These are phyloP conservation scores for Pterostichus niger DNA, from an alignment of 2,888 invertebrate genomes.

Conservation along the genomic window DNA sequence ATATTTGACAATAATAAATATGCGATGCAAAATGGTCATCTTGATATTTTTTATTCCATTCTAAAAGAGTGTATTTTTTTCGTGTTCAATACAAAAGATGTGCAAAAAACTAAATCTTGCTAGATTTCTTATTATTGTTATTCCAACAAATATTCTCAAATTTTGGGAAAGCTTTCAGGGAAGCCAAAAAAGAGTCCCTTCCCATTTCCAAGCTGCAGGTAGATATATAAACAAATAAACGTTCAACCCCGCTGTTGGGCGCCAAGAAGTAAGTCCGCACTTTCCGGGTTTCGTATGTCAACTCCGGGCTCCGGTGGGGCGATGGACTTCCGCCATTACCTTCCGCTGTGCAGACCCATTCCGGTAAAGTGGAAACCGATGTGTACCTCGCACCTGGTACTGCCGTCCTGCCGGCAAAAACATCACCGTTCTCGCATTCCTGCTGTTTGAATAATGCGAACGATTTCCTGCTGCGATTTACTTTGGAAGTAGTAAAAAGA, in stretches of 20 bases:
- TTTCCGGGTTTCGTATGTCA: slow-evolving; percentile 20
- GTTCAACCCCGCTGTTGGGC: not conserved
- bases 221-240: not conserved
- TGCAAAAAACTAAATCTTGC: too few species aligned
- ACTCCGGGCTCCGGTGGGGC: slow-evolving; percentile 11
- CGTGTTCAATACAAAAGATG: too few species aligned
- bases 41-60: too few species aligned
- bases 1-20: too few species aligned
- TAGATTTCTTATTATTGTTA: too few species aligned
- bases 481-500: not conserved
- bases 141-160: too few species aligned
- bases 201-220: slow-evolving; percentile 2
- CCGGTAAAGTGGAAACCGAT: slow-evolving; percentile 68
- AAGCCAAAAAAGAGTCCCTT: too few species aligned
- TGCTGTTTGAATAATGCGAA: slow-evolving; percentile 61
- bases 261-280: slow-evolving; percentile 3
- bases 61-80: too few species aligned
- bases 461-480: slow-evolving; percentile 5
- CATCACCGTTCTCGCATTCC: slow-evolving; percentile 38
- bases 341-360: slow-evolving; percentile 68
- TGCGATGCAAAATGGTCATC: too few species aligned
- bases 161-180: too few species aligned
- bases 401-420: slow-evolving; percentile 45
- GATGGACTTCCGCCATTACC: slow-evolving; percentile 68
- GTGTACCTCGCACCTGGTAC: slow-evolving; percentile 64